Conservation (phyloP, 2,113 vertebrate genomes). For the crab-eating macaque (Macaca fascicularis) region T2T-MFA8v1.1 NC_088377.1:117279001-117279500, state of each 20-base stretch:
- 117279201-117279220: not conserved
- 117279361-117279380: not conserved
- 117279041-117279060: not conserved
- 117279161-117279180: not conserved
- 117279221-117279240: not conserved
- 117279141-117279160: not conserved
- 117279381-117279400: not conserved
- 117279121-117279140: not conserved
- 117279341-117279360: not conserved
- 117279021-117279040: not conserved
- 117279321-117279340: not conserved
- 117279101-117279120: not conserved
- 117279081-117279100: not conserved
- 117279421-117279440: not conserved
- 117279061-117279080: not conserved
- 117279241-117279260: conserved; percentile 15
- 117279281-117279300: not conserved
- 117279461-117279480: not conserved
- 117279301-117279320: not conserved
- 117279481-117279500: not conserved
- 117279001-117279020: not conserved
- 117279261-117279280: not conserved
- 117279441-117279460: not conserved
- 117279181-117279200: not conserved
- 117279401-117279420: not conserved